Conservation (phyloP, 2,113 vertebrate species). For the Otis tarda region DNA sequence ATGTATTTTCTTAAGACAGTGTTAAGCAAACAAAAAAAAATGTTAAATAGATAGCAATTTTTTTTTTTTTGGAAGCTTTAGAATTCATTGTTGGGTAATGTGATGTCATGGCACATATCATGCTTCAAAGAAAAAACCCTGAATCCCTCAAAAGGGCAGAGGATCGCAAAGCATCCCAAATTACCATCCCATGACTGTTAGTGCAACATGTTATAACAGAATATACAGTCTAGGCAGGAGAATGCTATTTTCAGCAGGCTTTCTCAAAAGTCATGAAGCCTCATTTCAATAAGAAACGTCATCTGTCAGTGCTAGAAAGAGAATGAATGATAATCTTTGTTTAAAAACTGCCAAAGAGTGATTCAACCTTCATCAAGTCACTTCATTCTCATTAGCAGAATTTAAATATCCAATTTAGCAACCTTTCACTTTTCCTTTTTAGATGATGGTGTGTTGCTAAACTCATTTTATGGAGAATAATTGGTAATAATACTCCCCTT, state of each 20-base stretch:
- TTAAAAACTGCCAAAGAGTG: conserved; percentile 31
- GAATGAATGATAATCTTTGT: conserved; percentile 43
- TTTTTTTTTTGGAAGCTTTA: not conserved
- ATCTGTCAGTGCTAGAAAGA: conserved; percentile 20
- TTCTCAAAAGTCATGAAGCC: conserved; percentile 1
- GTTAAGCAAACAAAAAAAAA: not conserved
- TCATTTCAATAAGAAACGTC: not conserved
- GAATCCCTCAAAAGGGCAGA: not conserved
- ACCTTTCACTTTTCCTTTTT: conserved; percentile 36
- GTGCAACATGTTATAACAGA: not conserved
- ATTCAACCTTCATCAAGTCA: conserved; percentile 34
- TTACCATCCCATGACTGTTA: not conserved
- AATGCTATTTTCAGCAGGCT: conserved; percentile 13
- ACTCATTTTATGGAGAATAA: conserved; percentile 43
- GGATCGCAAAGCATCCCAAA: not conserved
- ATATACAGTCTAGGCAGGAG: not conserved
- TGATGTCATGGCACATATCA: not conserved
- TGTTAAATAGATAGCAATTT: not conserved
- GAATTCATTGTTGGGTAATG: not conserved
- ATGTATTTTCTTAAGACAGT: not conserved
- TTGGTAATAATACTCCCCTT: conserved; percentile 30
- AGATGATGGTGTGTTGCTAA: conserved; percentile 39
- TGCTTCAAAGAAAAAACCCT: not conserved
- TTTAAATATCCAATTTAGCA: conserved; percentile 51
- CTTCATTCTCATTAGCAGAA: conserved; percentile 42